Conservation (phyloP, 2,797 vertebrate species). For the Aphelocoma californica region DNA sequence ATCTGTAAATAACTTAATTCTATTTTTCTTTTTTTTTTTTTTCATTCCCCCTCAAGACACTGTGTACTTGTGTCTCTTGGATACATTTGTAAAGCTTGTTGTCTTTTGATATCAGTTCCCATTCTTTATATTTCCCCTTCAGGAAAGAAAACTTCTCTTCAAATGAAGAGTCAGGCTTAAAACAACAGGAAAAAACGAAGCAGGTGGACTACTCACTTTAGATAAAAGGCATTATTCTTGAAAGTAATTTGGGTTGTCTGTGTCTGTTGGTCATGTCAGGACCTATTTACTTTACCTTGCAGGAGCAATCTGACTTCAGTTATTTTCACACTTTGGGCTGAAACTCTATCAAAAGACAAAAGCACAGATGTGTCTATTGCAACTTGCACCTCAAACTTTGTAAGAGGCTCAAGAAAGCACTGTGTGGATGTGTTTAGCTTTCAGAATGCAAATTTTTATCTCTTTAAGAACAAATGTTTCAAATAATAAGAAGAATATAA, state of each 20-base stretch:
- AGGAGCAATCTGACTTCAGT: not conserved
- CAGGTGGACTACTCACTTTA: slow-evolving; percentile 4
- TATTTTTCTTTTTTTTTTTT: not conserved
- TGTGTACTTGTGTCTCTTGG: not conserved
- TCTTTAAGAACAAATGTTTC: not conserved
- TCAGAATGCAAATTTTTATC: not conserved
- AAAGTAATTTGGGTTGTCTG: slow-evolving; percentile 14
- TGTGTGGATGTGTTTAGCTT: not conserved
- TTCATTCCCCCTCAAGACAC: not conserved
- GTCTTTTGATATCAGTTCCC: slow-evolving; percentile 30
- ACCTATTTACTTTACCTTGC: slow-evolving; percentile 35
- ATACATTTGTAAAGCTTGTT: not conserved
- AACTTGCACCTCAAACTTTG: not conserved
- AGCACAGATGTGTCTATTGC: not conserved
- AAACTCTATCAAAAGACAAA: not conserved
- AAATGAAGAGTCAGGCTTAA: slow-evolving; percentile 8
- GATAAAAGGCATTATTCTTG: not conserved
- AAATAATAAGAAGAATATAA: not conserved
- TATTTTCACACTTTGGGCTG: slow-evolving; percentile 3
- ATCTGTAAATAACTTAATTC: not conserved
- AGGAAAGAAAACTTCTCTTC: not conserved
- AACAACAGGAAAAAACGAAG: not conserved
- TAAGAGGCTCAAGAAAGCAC: not conserved
- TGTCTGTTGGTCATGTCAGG: slow-evolving; percentile 5
- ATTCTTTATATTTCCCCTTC: slow-evolving; percentile 29